Conservation (phyloP, 2,888 invertebrate genomes). For the Baronia brevicornis region DNA sequence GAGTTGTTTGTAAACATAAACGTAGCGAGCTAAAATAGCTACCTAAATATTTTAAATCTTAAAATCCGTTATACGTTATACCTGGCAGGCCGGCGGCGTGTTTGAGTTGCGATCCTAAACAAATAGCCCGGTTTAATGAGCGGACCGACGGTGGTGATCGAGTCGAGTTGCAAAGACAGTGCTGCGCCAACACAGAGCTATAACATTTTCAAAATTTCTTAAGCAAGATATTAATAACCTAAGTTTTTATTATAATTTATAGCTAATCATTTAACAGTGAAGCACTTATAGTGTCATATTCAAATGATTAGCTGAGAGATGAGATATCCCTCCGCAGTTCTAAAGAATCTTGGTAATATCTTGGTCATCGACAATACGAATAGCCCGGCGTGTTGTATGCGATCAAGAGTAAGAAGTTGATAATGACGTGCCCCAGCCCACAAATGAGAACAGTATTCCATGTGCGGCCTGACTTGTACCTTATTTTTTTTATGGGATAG, state of each 20-base stretch:
- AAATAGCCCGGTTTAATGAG: constrained; percentile 69
- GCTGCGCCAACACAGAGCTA: not conserved
- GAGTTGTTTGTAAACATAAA: constrained; percentile 57
- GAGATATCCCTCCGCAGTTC: too few species aligned
- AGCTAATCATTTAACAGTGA: not conserved
- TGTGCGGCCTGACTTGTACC: too few species aligned
- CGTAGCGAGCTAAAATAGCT: constrained; percentile 51
- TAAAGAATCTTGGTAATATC: too few species aligned
- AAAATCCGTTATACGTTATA: constrained; percentile 66
- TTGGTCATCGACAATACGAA: too few species aligned
- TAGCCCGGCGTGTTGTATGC: too few species aligned
- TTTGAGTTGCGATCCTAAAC: constrained; percentile 66
- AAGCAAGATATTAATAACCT: not conserved
- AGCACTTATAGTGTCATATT: too few species aligned
- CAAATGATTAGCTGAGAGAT: too few species aligned
- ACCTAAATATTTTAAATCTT: constrained; percentile 66
- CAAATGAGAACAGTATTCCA: too few species aligned
- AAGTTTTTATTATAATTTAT: not conserved
- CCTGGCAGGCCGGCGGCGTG: constrained; percentile 52
- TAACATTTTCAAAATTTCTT: constrained; percentile 1
- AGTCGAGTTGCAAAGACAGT: constrained; percentile 14
- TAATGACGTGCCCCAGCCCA: too few species aligned
- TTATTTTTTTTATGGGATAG: too few species aligned
- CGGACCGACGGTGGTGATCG: constrained; percentile 34
- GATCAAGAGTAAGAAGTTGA: too few species aligned